Evolutionary conservation across 1,140 invertebrate genomes (phyloP).

Genomic region (Plectus sambesii): DNA sequence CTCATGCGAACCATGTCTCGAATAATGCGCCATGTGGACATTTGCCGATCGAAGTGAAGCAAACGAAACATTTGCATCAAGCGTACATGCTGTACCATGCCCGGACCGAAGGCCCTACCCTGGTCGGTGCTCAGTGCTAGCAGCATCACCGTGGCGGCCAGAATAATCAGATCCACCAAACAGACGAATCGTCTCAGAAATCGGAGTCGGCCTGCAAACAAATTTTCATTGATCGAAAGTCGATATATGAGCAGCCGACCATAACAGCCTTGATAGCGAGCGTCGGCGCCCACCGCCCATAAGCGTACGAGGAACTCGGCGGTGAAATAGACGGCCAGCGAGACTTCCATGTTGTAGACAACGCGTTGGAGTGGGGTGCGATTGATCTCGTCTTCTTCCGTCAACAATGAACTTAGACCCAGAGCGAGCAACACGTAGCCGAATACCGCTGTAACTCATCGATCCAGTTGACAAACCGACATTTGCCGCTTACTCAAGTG

Average conservation of each 20-base stretch:
- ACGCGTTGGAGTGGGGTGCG: no score
- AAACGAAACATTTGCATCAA: conserved; percentile 27
- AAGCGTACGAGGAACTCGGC: conserved; percentile 24
- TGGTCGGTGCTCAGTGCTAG: conserved; percentile 15
- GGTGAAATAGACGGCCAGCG: conserved; percentile 25
- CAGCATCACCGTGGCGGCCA: conserved; percentile 18
- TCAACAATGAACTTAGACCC: no score
- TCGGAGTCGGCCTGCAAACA: conserved; percentile 19
- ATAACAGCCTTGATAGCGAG: conserved; percentile 21
- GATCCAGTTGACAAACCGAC: no score
- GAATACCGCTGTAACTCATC: no score
- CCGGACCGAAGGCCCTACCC: conserved; percentile 10
- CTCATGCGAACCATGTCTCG: conserved; percentile 28
- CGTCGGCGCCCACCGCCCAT: conserved; percentile 27
- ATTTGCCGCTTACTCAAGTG: no score
- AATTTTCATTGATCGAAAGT: not conserved
- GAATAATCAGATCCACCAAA: conserved; percentile 25
- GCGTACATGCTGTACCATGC: conserved; percentile 22
- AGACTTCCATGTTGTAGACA: conserved; percentile 17
- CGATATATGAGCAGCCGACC: conserved; percentile 3
- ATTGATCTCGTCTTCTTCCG: no score
- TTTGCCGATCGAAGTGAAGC: conserved; percentile 31
- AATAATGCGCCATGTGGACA: conserved; percentile 33
- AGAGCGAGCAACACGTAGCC: no score
- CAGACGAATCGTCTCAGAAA: conserved; percentile 21